Conservation (phyloP, 2,888 invertebrate genomes). For the Lamproptera curius region DNA sequence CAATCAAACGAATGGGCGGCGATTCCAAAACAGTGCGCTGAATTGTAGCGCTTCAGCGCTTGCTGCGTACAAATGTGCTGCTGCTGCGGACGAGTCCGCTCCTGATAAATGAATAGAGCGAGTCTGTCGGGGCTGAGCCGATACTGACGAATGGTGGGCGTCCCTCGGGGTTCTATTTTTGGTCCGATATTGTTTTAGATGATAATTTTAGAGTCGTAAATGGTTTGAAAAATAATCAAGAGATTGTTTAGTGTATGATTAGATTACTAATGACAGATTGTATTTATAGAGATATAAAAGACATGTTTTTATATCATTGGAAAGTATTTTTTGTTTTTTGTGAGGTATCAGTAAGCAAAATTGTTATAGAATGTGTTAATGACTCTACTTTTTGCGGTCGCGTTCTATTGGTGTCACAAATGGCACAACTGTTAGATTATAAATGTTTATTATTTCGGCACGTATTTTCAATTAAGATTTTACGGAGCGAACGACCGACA, state of each 20-base stretch:
- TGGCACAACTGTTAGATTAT: too few relatives aligned
- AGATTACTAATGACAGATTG: neutral
- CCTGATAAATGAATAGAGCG: conserved; percentile 33
- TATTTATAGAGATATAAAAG: too few relatives aligned
- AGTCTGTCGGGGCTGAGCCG: conserved; percentile 17
- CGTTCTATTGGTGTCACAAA: too few relatives aligned
- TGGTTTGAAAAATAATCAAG: neutral
- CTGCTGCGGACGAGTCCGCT: conserved; percentile 29
- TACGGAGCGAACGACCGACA: too few relatives aligned
- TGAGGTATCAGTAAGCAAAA: too few relatives aligned
- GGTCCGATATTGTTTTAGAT: conserved; percentile 4
- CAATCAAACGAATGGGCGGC: conserved; percentile 42
- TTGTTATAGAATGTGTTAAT: too few relatives aligned
- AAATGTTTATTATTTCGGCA: too few relatives aligned
- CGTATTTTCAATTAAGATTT: too few relatives aligned
- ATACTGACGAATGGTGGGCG: conserved; percentile 9
- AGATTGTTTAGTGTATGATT: neutral
- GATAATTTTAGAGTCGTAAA: neutral
- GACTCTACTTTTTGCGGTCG: too few relatives aligned
- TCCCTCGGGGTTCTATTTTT: neutral
- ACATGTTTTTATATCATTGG: too few relatives aligned
- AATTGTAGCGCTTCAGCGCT: conserved; percentile 36
- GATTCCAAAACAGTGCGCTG: conserved; percentile 29
- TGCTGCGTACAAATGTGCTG: conserved; percentile 29
- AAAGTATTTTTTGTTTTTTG: too few relatives aligned